Percentiles rank a stretch among this genome's conserved stretches.
These are phyloP conservation scores for Thymelicus sylvestris DNA, from an alignment of 2,888 invertebrate species.

Conservation along the genomic window DNA sequence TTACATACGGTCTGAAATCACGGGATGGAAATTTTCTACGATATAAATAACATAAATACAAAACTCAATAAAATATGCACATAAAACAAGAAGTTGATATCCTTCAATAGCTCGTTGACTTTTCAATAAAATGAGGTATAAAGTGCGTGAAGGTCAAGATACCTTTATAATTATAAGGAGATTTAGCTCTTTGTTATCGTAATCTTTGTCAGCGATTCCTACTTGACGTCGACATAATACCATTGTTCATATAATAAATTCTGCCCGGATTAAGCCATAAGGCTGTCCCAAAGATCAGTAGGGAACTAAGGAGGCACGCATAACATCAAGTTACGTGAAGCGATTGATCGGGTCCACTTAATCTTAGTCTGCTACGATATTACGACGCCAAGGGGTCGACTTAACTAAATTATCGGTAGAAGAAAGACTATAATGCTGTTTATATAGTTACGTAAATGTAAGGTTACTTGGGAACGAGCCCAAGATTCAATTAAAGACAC, in stretches of 20 bases:
- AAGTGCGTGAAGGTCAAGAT: not conserved
- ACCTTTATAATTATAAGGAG: not conserved
- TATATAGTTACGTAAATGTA: too few species aligned
- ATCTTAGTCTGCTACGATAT: not conserved
- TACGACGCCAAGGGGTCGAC: not conserved
- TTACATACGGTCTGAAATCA: too few species aligned
- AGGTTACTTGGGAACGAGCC: too few species aligned
- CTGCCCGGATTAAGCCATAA: not conserved
- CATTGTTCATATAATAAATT: slow-evolving; percentile 2
- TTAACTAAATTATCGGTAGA: not conserved
- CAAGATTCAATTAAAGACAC: too few species aligned
- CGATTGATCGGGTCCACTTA: slow-evolving; percentile 4
- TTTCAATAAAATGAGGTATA: too few species aligned
- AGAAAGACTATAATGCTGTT: too few species aligned
- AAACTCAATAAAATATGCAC: too few species aligned
- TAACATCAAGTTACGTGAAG: not conserved
- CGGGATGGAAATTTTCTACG: too few species aligned
- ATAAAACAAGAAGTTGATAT: too few species aligned
- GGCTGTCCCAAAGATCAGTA: not conserved
- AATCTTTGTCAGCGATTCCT: not conserved
- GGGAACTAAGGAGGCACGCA: not conserved
- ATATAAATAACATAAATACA: too few species aligned
- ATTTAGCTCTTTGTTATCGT: not conserved
- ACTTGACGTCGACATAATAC: not conserved
- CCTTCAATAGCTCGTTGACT: too few species aligned